These are phyloP conservation scores for Syngnathus scovelli DNA, from an alignment of 2,113 vertebrate species.

Conservation along the genomic window DNA sequence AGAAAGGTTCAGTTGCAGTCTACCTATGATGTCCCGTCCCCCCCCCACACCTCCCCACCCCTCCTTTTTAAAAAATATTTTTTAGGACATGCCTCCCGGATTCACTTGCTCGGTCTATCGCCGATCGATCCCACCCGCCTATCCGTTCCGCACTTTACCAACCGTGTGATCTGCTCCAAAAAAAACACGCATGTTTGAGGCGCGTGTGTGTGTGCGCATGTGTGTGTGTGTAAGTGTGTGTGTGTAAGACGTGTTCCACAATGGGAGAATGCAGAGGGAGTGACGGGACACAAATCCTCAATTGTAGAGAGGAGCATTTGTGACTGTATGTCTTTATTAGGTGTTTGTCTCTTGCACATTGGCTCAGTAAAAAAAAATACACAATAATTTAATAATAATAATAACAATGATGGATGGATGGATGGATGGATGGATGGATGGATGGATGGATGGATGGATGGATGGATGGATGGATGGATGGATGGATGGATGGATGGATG, in stretches of 20 bases:
- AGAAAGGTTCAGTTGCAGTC: neutral
- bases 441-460: too few relatives aligned
- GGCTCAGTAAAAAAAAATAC: neutral
- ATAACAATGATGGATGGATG: too few relatives aligned
- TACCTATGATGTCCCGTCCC: neutral
- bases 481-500: too few relatives aligned
- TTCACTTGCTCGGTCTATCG: constrained; percentile 36
- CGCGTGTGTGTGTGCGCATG: neutral
- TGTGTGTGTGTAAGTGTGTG: neutral
- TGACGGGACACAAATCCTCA: neutral
- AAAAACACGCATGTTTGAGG: constrained; percentile 27
- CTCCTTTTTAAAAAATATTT: constrained; percentile 5
- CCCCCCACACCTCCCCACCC: constrained; percentile 6
- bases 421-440: too few relatives aligned
- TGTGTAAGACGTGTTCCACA: constrained; percentile 8
- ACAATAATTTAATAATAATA: too few relatives aligned
- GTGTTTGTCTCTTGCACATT: neutral
- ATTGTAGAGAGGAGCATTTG: constrained; percentile 6
- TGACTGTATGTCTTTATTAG: neutral
- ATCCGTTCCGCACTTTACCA: constrained; percentile 65
- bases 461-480: too few relatives aligned
- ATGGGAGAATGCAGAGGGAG: constrained; percentile 1
- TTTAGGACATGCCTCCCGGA: constrained; percentile 39
- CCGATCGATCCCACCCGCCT: constrained; percentile 57
- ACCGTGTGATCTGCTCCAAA: constrained; percentile 69